Base-by-base conservation (phyloP, 1,140 invertebrate species). In the Mizuhopecten yessoensis region DNA sequence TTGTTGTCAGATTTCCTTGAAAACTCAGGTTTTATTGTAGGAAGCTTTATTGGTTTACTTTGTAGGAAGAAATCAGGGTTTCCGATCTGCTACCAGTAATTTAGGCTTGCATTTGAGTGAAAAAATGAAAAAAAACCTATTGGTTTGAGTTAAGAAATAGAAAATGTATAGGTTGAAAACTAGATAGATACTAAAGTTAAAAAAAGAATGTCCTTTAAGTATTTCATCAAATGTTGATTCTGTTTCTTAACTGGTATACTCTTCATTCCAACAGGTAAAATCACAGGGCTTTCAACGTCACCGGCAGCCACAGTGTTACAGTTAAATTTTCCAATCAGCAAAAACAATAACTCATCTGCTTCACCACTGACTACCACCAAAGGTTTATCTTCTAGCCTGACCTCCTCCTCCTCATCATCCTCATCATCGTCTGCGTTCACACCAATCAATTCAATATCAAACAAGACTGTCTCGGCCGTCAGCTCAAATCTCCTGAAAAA, bases 231-330 rank as follows among this genome's bases (percentile, higher is more conserved):
- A n/a, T n/a, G n/a, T n/a, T n/a, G n/a, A n/a, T n/a, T 39, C 17
- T 45, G 42, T 45, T 13, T 45, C 9, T 45, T 45, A 0, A 45
- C 9, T 45, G 9, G 0, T 36, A 33, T 49, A 34, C 33, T 89
- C 13, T 89, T 49, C 91, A 86, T 88, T 90, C 33, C 87, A 93
- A 23, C 89, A 95, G 94, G 92, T 92, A 96, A 95, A 94, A 90
- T 93, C 89, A 92, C 93, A 89, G 95, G 95, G 88, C 94, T 96
- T 94, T 96, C 96, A 94, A 96, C 95, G 23, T 95, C 95, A 89
- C 95, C 96, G 88, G 96, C 96, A 86, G 96, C 94, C n/a, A 96
- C 93, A 87, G 94, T 96, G n/a, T 92, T 96, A 33, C 95, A 96
- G 92, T 92, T 96, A 33, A 96, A 96, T 91, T 96, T 95, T 92